Conservation (phyloP, 2,797 vertebrate genomes). For the Brotula barbata region DNA sequence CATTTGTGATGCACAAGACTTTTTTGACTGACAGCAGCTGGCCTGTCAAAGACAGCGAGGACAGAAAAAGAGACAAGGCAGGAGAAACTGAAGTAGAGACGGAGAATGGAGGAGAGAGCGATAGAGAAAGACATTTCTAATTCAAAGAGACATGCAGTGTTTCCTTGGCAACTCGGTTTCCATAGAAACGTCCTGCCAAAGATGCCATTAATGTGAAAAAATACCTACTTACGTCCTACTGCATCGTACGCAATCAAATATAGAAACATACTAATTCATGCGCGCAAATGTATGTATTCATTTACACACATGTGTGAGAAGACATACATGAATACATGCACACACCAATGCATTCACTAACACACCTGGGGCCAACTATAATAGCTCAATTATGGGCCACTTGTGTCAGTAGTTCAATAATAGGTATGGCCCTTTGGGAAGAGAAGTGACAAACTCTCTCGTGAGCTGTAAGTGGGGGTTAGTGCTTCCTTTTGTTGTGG, state of each 20-base stretch:
- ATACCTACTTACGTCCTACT: slow-evolving; percentile 70
- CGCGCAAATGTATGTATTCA: not conserved
- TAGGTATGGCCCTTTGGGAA: slow-evolving; percentile 34
- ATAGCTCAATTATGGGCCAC: slow-evolving; percentile 50
- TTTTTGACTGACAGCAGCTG: slow-evolving; percentile 77
- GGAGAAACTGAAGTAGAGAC: slow-evolving; percentile 45
- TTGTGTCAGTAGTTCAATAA: slow-evolving; percentile 52
- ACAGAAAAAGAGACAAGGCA: slow-evolving; percentile 44
- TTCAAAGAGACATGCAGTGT: slow-evolving; percentile 92
- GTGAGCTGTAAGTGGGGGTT: slow-evolving; percentile 28
- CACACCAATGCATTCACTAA: slow-evolving; percentile 20
- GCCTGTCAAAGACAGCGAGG: slow-evolving; percentile 66
- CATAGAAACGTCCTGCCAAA: slow-evolving; percentile 83
- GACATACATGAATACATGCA: not conserved
- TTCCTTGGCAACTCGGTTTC: slow-evolving; percentile 91
- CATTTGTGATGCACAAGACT: slow-evolving; percentile 44
- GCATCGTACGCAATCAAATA: slow-evolving; percentile 65
- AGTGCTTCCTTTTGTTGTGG: slow-evolving; percentile 31
- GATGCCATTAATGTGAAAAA: slow-evolving; percentile 83
- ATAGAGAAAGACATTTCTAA: slow-evolving; percentile 88
- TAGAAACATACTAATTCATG: slow-evolving; percentile 31
- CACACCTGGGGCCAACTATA: slow-evolving; percentile 59
- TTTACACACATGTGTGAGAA: not conserved
- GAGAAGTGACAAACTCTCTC: slow-evolving; percentile 42
- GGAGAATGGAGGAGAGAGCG: slow-evolving; percentile 51